phyloP scores from a whole-genome alignment of 2,888 invertebrate genomes.

The Halocaridina rubra region DNA sequence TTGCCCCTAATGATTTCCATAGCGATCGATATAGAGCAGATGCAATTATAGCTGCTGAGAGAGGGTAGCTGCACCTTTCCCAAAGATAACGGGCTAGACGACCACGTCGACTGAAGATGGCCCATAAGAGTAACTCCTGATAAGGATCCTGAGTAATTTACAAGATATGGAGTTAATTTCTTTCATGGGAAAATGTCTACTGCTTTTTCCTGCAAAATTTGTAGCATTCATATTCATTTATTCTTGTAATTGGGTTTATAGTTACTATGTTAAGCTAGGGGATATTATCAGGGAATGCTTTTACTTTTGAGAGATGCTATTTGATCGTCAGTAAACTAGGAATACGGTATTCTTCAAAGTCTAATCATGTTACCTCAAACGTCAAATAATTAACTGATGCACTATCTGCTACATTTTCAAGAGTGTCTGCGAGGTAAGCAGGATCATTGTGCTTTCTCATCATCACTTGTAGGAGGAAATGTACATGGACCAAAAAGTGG shows the following conservation, averaged over 20 bases:
- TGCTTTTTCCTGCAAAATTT: too few relatives aligned
- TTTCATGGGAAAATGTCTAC: too few relatives aligned
- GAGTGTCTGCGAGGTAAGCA: constrained; percentile 43
- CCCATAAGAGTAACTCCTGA: constrained; percentile 65
- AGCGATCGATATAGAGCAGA: constrained; percentile 67
- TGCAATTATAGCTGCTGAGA: constrained; percentile 68
- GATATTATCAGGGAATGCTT: too few relatives aligned
- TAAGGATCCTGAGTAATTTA: constrained; percentile 64
- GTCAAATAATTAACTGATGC: constrained; percentile 24
- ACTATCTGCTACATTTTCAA: not conserved
- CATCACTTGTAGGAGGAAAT: constrained; percentile 49
- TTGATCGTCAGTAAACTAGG: too few relatives aligned
- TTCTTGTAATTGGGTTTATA: too few relatives aligned
- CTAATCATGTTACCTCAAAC: constrained; percentile 28
- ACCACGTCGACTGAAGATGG: constrained; percentile 64
- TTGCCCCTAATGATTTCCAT: constrained; percentile 63
- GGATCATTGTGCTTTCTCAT: constrained; percentile 41
- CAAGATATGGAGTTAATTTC: not conserved
- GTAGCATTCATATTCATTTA: too few relatives aligned
- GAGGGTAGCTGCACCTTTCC: constrained; percentile 68
- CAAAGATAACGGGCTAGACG: constrained; percentile 68
- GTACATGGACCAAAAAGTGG: constrained; percentile 45
- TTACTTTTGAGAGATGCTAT: too few relatives aligned
- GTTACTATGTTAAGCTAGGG: too few relatives aligned
- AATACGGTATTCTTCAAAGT: too few relatives aligned